Percentiles rank a stretch among this genome's conserved stretches.
phyloP scores from a whole-genome alignment of 2,797 vertebrate genomes.

The Alosa sapidissima region DNA sequence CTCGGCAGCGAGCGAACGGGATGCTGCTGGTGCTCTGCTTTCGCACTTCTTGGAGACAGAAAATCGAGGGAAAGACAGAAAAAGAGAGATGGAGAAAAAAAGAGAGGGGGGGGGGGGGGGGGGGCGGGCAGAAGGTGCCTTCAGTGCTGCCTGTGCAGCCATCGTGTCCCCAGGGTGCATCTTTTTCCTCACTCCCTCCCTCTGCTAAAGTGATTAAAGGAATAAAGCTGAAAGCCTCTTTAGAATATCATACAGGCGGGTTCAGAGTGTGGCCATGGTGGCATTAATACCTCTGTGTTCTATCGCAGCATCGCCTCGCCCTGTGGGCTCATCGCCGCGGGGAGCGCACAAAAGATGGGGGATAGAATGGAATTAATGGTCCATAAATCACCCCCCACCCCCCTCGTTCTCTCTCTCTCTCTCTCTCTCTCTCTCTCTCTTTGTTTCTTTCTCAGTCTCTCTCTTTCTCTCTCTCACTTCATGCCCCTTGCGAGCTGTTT shows the following conservation, averaged over 20 bases:
- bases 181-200: background rate
- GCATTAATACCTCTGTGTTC: conserved; percentile 27
- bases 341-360: background rate
- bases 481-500: conserved; percentile 8
- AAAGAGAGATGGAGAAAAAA: background rate
- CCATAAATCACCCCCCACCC: conserved; percentile 22
- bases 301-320: conserved; percentile 2
- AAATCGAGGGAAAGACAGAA: background rate
- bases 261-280: conserved; percentile 37
- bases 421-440: background rate
- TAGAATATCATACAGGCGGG: conserved; percentile 32
- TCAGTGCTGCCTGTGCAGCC: background rate
- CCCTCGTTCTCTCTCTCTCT: background rate
- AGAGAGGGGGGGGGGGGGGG: background rate
- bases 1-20: background rate
- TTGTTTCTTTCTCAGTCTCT: background rate
- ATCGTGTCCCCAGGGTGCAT: background rate
- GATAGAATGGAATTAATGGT: conserved; percentile 22
- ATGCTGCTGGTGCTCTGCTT: background rate
- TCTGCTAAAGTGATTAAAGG: conserved; percentile 44
- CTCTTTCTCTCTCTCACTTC: background rate
- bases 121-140: background rate
- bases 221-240: conserved; percentile 33
- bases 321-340: background rate
- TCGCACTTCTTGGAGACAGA: background rate